A percentile compares a stretch with the other conserved stretches of the same genome.
These are phyloP conservation scores for Phymorhynchus buccinoides DNA, from an alignment of 1,140 invertebrate genomes.

Conservation along the genomic window DNA sequence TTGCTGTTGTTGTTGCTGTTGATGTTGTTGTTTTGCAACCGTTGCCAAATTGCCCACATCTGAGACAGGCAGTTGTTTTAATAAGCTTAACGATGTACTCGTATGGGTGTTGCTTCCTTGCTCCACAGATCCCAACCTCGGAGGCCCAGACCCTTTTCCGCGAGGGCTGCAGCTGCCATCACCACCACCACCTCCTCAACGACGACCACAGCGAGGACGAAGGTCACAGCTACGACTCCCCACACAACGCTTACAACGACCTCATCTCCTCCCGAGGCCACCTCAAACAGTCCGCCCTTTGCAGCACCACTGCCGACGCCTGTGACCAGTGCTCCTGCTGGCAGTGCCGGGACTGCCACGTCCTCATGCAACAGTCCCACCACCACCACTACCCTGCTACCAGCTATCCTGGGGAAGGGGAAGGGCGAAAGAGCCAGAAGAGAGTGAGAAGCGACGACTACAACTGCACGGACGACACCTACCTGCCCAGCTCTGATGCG, in stretches of 20 bases:
- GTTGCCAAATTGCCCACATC: too few relatives aligned
- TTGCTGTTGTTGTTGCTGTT: too few relatives aligned
- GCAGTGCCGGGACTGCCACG: slow-evolving; percentile 19
- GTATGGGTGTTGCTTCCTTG: too few relatives aligned
- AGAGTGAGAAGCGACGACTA: slow-evolving; percentile 5
- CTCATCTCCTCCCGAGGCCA: too few relatives aligned
- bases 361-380: slow-evolving; percentile 23
- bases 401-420: not conserved
- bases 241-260: slow-evolving; percentile 29
- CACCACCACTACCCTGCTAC: not conserved
- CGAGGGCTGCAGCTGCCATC: slow-evolving; percentile 19
- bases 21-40: too few relatives aligned
- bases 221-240: not conserved
- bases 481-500: slow-evolving; percentile 24
- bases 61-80: too few relatives aligned
- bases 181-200: not conserved
- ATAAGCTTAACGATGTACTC: too few relatives aligned
- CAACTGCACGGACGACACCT: slow-evolving; percentile 37
- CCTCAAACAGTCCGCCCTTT: too few relatives aligned
- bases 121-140: slow-evolving; percentile 8
- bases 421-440: not conserved
- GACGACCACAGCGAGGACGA: slow-evolving; percentile 11
- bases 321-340: slow-evolving; percentile 27
- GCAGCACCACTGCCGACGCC: slow-evolving; percentile 25
- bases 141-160: slow-evolving; percentile 5